These are phyloP conservation scores for Myathropa florea DNA, from an alignment of 2,888 invertebrate species.

Conservation along the genomic window DNA sequence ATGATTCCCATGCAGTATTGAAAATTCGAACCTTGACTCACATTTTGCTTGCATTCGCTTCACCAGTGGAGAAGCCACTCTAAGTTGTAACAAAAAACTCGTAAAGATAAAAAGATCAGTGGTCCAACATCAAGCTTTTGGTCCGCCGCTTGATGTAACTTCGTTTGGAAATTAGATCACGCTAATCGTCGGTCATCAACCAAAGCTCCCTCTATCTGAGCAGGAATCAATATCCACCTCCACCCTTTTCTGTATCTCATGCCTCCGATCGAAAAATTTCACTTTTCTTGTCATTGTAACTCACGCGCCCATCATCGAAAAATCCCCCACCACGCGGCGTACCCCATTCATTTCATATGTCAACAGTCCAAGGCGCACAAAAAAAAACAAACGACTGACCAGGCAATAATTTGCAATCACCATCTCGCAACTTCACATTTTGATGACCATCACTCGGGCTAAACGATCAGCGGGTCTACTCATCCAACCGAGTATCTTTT, in stretches of 20 bases:
- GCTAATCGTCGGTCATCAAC: too few species aligned
- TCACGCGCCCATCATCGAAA: neutral
- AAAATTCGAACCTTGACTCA: too few species aligned
- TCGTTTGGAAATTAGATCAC: too few species aligned
- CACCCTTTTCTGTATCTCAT: neutral
- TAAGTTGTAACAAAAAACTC: too few species aligned
- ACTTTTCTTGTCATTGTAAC: neutral
- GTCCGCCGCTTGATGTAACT: too few species aligned
- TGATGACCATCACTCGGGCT: neutral
- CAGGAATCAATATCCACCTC: neutral
- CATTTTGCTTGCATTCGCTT: too few species aligned
- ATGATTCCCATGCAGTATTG: too few species aligned
- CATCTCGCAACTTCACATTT: conserved; percentile 28
- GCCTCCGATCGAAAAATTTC: neutral
- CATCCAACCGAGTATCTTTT: conserved; percentile 31
- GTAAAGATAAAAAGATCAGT: too few species aligned
- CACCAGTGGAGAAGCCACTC: too few species aligned
- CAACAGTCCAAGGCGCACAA: neutral
- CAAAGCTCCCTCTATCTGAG: neutral
- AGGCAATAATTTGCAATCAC: conserved; percentile 52
- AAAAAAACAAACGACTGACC: neutral
- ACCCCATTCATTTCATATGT: neutral
- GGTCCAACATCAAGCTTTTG: too few species aligned
- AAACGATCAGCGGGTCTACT: neutral
- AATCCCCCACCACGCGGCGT: neutral